A percentile compares a stretch with the other conserved stretches of the same genome.
Conservation (phyloP, 2,113 vertebrate genomes). For the Apodemus sylvaticus region DNA sequence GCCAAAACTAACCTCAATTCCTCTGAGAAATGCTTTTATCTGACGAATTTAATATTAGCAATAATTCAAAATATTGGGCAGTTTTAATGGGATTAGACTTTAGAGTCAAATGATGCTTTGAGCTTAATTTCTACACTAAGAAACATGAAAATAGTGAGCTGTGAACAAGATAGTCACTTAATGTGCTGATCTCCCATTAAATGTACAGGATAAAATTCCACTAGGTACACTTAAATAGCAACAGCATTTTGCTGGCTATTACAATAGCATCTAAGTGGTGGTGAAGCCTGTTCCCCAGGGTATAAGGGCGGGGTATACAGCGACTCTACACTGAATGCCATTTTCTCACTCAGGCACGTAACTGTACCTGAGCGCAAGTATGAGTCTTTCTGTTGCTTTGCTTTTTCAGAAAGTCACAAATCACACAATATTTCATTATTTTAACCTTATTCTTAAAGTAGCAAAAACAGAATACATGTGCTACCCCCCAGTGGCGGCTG, state of each 20-base stretch:
- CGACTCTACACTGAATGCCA: neutral
- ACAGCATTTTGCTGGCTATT: conserved; percentile 29
- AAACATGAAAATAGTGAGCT: neutral
- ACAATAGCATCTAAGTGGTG: neutral
- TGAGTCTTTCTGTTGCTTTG: neutral
- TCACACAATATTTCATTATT: conserved; percentile 12
- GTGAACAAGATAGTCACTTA: conserved; percentile 31
- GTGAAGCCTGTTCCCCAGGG: neutral
- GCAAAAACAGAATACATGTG: conserved; percentile 67
- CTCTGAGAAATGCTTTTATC: conserved; percentile 1
- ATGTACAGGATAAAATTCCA: neutral
- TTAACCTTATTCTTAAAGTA: neutral
- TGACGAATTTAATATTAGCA: conserved; percentile 1
- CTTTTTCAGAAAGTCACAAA: neutral
- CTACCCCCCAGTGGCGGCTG: conserved; percentile 78
- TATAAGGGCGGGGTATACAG: neutral
- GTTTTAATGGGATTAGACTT: neutral
- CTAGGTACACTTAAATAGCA: neutral
- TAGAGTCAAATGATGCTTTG: neutral
- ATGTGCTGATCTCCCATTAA: neutral
- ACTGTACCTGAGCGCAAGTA: neutral
- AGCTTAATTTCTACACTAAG: conserved; percentile 40
- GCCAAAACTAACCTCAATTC: conserved; percentile 13
- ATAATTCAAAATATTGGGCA: neutral
- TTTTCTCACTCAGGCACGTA: conserved; percentile 30